phyloP scores from a whole-genome alignment of 2,113 vertebrate species.

The Antechinus stuartii region DNA sequence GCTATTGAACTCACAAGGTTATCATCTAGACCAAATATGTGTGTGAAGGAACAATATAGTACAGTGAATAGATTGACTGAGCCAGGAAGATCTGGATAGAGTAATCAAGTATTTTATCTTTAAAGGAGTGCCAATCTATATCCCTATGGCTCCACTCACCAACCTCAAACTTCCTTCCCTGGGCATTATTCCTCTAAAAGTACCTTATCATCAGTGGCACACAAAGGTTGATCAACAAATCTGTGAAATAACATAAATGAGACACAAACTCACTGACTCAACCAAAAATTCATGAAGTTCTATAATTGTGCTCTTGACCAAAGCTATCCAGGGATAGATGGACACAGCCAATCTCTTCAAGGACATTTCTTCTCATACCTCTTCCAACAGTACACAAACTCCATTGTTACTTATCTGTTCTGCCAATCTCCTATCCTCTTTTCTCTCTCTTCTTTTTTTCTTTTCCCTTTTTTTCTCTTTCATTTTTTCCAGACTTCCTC shows the following conservation, averaged over 20 bases:
- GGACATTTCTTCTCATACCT: not conserved
- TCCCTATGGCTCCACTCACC: too few relatives aligned
- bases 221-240: not conserved
- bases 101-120: too few relatives aligned
- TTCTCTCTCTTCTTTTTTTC: not conserved
- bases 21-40: too few relatives aligned
- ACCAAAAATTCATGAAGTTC: not conserved
- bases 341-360: not conserved
- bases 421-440: not conserved
- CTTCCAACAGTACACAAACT: not conserved
- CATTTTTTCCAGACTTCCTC: not conserved
- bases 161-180: too few relatives aligned
- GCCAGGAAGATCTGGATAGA: too few relatives aligned
- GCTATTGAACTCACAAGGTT: too few relatives aligned
- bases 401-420: not conserved
- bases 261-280: slow-evolving; percentile 15
- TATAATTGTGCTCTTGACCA: not conserved
- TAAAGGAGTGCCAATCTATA: too few relatives aligned
- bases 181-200: too few relatives aligned
- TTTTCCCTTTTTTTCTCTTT: not conserved
- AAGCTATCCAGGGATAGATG: not conserved
- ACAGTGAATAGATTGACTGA: too few relatives aligned
- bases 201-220: too few relatives aligned
- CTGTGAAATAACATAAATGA: not conserved
- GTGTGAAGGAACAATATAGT: too few relatives aligned